Conservation (phyloP, 2,797 vertebrate species). For the Neosalanx taihuensis region DNA sequence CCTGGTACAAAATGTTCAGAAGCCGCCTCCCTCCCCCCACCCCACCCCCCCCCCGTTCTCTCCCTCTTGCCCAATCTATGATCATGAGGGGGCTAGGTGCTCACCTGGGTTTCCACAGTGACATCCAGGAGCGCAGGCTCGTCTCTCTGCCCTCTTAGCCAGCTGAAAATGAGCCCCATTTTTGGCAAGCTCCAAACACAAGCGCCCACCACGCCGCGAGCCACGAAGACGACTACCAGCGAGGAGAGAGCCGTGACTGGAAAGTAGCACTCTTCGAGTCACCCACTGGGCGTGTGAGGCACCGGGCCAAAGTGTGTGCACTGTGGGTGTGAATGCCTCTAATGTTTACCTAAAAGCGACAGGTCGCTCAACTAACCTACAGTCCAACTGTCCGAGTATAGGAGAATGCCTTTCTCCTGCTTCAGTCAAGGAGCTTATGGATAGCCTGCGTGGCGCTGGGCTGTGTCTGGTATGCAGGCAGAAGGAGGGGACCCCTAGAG, state of each 20-base stretch:
- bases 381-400: background rate
- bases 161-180: constrained; percentile 59
- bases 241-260: no score
- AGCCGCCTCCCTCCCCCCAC: constrained; percentile 7
- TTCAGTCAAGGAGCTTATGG: background rate
- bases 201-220: background rate
- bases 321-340: background rate
- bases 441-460: constrained; percentile 17
- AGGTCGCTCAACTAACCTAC: background rate
- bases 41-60: constrained; percentile 1
- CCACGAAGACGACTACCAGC: background rate
- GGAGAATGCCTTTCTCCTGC: background rate
- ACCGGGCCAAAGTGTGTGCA: background rate
- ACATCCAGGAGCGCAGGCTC: constrained; percentile 27
- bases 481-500: constrained; percentile 21
- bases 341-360: background rate
- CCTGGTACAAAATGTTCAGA: constrained; percentile 64
- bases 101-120: constrained; percentile 50
- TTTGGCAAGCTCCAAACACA: background rate
- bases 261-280: background rate
- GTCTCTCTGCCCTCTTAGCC: constrained; percentile 42
- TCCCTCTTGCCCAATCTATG: background rate
- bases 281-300: background rate
- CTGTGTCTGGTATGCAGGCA: constrained; percentile 29
- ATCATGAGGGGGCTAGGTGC: constrained; percentile 20